Percentiles rank a stretch among this genome's conserved stretches.
These are phyloP conservation scores for Zapus hudsonius DNA, from an alignment of 2,113 vertebrate species.

Conservation along the genomic window DNA sequence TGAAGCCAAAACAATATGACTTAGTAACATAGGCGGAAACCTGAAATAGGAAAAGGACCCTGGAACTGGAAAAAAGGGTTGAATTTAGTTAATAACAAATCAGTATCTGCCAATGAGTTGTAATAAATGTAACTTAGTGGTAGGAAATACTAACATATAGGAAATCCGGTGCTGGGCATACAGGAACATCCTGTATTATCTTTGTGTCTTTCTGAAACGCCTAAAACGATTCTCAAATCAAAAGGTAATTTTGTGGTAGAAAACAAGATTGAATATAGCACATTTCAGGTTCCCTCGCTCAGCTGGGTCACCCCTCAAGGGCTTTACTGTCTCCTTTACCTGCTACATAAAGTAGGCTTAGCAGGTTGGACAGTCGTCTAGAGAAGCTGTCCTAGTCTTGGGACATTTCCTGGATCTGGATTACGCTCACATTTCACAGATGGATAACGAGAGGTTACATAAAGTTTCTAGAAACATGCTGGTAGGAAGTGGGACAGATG, in stretches of 20 bases:
- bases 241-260: neutral
- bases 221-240: slow-evolving; percentile 9
- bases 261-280: neutral
- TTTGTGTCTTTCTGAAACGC: neutral
- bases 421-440: slow-evolving; percentile 16
- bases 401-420: neutral
- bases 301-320: neutral
- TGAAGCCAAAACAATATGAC: neutral
- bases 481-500: neutral
- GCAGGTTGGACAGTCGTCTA: neutral
- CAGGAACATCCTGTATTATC: neutral
- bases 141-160: neutral
- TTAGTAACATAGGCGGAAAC: neutral
- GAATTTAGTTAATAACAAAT: neutral
- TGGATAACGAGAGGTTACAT: neutral
- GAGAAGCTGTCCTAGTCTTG: neutral
- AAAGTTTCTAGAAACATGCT: neutral
- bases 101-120: neutral
- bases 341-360: neutral
- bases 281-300: neutral
- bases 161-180: neutral
- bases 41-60: neutral
- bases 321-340: neutral
- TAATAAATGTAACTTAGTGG: neutral
- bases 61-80: neutral